Evolutionary conservation across 2,797 vertebrate species (phyloP).

Genomic region (Myotis pilosus): DNA sequence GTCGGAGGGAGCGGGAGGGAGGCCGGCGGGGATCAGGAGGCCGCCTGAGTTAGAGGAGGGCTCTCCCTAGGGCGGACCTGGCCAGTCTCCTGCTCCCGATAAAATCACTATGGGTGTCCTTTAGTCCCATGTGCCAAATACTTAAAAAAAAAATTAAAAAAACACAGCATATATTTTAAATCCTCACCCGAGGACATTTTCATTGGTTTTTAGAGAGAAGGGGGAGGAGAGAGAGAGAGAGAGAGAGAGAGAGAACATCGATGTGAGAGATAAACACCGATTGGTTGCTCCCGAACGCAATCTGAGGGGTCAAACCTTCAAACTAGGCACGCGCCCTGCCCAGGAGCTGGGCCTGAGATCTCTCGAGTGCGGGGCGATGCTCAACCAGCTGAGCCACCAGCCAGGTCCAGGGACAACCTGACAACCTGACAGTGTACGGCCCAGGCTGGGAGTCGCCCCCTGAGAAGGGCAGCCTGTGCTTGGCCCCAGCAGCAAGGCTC

Average conservation of each 20-base stretch:
- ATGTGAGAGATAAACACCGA: too few species aligned
- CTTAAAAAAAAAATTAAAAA: too few species aligned
- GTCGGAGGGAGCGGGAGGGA: neutral
- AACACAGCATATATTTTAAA: too few species aligned
- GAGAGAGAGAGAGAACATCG: neutral
- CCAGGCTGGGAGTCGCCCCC: neutral
- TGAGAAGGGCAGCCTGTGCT: neutral
- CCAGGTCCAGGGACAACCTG: neutral
- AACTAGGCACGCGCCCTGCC: too few species aligned
- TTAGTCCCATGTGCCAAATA: fast-evolving
- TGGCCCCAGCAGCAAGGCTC: neutral
- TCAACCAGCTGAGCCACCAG: neutral
- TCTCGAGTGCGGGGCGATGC: neutral
- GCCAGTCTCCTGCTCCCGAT: fast-evolving
- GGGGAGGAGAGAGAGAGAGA: neutral
- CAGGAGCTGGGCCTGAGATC: too few species aligned
- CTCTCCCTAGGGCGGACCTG: neutral
- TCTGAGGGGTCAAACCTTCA: too few species aligned
- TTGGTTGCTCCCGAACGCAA: too few species aligned
- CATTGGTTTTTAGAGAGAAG: neutral
- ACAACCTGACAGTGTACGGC: neutral
- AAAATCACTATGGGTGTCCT: neutral
- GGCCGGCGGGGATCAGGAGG: neutral
- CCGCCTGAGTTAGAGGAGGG: fast-evolving
- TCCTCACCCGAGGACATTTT: neutral